Percentiles rank a stretch among this genome's conserved stretches.
phyloP scores from a whole-genome alignment of 1,140 invertebrate species.

The Coenobita brevimanus region DNA sequence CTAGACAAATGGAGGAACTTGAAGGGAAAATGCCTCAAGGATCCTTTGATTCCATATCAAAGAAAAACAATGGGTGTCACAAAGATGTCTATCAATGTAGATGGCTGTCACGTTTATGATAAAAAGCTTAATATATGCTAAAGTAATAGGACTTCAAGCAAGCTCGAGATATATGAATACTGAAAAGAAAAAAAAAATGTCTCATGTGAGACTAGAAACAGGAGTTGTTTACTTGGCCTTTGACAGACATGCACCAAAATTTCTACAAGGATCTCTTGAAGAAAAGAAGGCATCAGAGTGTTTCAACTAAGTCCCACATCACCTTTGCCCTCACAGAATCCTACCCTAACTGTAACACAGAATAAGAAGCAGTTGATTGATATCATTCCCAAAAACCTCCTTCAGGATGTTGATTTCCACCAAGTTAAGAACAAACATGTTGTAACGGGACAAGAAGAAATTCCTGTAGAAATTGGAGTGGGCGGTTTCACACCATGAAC shows the following conservation, averaged over 20 bases:
- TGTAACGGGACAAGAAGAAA: background rate
- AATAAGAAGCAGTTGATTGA: conserved; percentile 22
- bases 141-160: conserved; percentile 18
- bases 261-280: conserved; percentile 3
- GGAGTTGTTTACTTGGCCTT: conserved; percentile 10
- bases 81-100: conserved; percentile 2
- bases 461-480: background rate
- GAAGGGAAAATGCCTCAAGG: background rate
- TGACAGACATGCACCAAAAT: conserved; percentile 13
- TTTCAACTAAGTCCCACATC: background rate
- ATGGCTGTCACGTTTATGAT: background rate
- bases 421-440: conserved; percentile 4
- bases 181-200: background rate
- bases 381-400: background rate
- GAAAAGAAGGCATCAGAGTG: conserved; percentile 4
- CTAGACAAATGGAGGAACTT: conserved; percentile 1
- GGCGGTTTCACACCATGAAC: background rate
- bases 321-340: conserved; percentile 9
- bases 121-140: conserved; percentile 12
- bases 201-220: background rate
- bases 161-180: conserved; percentile 14
- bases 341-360: conserved; percentile 8
- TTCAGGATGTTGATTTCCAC: conserved; percentile 3
- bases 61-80: conserved; percentile 6
- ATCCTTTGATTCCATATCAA: background rate